Conservation (phyloP, 2,888 invertebrate genomes). For the Syrista parreyssii region DNA sequence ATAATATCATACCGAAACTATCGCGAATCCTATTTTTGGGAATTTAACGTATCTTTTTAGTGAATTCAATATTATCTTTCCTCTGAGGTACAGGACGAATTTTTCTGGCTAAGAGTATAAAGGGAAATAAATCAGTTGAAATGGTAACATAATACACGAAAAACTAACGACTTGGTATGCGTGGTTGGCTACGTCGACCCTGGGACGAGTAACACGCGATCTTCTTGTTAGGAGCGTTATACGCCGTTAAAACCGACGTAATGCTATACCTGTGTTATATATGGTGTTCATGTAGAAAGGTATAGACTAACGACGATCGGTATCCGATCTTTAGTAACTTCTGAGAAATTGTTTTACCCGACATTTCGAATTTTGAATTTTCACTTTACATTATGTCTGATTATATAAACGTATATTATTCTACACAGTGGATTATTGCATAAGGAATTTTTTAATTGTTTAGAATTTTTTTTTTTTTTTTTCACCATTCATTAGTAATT, state of each 20-base stretch:
- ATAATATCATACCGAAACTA: background rate
- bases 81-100: background rate
- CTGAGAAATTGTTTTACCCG: background rate
- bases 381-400: background rate
- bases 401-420: background rate
- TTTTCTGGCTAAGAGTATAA: background rate
- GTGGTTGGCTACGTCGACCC: conserved; percentile 36
- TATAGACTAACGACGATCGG: background rate
- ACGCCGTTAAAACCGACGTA: conserved; percentile 52
- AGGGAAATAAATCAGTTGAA: conserved; percentile 7
- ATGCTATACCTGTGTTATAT: conserved; percentile 32
- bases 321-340: background rate
- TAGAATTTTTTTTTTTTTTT: background rate
- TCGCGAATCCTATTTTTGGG: background rate
- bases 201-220: conserved; percentile 50
- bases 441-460: background rate
- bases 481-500: background rate
- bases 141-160: conserved; percentile 1
- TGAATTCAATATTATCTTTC: background rate
- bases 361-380: background rate
- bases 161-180: conserved; percentile 21
- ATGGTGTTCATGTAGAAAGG: background rate
- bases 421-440: background rate
- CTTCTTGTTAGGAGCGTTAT: conserved; percentile 55
- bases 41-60: background rate